A percentile compares a stretch with the other conserved stretches of the same genome.
Evolutionary conservation across 2,113 vertebrate genomes (phyloP).

Genomic region (Phoenicopterus ruber): DNA sequence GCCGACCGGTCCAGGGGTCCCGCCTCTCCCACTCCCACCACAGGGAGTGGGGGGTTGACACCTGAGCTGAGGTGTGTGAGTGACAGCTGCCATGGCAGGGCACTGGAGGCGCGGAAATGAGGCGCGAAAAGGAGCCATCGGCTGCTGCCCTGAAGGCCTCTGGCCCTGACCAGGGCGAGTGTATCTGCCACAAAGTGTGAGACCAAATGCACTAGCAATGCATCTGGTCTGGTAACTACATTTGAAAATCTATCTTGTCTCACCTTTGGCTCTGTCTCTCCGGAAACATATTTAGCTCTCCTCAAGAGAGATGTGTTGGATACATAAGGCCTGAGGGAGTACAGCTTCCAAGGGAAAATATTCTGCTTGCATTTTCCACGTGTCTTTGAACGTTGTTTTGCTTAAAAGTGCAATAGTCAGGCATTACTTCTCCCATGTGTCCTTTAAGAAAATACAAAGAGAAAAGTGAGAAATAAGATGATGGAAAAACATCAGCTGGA

Average conservation of each 20-base stretch:
- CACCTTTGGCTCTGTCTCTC: background rate
- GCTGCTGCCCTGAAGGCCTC: too few relatives aligned
- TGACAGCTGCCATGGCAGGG: too few relatives aligned
- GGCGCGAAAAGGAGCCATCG: too few relatives aligned
- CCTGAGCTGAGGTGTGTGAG: too few relatives aligned
- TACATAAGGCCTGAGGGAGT: background rate
- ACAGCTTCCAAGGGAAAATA: background rate
- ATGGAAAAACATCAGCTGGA: background rate
- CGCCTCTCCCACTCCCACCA: too few relatives aligned
- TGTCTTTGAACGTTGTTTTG: background rate
- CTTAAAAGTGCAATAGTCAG: background rate
- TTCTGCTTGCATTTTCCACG: background rate
- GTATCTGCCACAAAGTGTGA: too few relatives aligned
- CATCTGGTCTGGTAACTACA: rapidly evolving
- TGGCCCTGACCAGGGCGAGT: too few relatives aligned
- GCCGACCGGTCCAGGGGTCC: too few relatives aligned
- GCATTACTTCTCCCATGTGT: background rate
- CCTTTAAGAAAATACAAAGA: background rate
- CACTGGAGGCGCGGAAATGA: too few relatives aligned
- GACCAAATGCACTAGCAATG: background rate
- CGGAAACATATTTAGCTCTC: background rate
- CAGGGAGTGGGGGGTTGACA: too few relatives aligned
- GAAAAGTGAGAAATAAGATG: background rate
- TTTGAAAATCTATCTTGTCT: background rate
- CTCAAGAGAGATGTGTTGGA: background rate